A percentile compares a stretch with the other conserved stretches of the same genome.
phyloP scores from a whole-genome alignment of 2,888 invertebrate species.

The Drosophila flavopinicola region DNA sequence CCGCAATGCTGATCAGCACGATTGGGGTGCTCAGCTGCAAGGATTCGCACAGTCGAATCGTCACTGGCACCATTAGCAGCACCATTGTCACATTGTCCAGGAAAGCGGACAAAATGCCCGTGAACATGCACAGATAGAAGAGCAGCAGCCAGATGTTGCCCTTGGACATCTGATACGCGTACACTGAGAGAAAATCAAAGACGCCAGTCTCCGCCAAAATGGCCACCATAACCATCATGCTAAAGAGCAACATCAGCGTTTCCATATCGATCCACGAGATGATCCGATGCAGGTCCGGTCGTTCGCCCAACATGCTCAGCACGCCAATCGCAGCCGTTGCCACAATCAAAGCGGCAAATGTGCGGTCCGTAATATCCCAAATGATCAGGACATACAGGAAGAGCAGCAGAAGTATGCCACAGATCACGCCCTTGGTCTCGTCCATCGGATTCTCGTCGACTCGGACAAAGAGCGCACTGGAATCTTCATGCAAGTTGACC shows the following conservation, averaged over 20 bases:
- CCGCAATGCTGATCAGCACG: constrained; percentile 92
- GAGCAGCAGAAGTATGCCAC: constrained; percentile 89
- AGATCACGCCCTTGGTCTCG: constrained; percentile 88
- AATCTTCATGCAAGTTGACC: neutral
- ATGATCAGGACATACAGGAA: constrained; percentile 93
- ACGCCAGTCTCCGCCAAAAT: constrained; percentile 91
- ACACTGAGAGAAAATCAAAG: constrained; percentile 90
- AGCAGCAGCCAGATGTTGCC: constrained; percentile 91
- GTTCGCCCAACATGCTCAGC: constrained; percentile 87
- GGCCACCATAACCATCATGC: constrained; percentile 92
- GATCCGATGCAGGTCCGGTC: constrained; percentile 87
- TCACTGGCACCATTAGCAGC: constrained; percentile 89
- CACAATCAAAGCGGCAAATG: constrained; percentile 81
- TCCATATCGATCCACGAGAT: constrained; percentile 90
- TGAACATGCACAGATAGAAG: constrained; percentile 88
- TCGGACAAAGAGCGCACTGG: constrained; percentile 84
- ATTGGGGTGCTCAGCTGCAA: constrained; percentile 93
- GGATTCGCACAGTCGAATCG: constrained; percentile 93
- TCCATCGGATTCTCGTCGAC: constrained; percentile 86
- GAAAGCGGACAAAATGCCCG: constrained; percentile 88
- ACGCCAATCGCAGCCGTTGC: constrained; percentile 89
- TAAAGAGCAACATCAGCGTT: constrained; percentile 88
- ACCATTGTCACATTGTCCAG: constrained; percentile 92
- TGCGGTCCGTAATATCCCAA: constrained; percentile 88
- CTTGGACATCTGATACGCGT: constrained; percentile 87